Base-by-base conservation (phyloP, 1,140 invertebrate genomes). In the Drosophila punjabiensis region DNA sequence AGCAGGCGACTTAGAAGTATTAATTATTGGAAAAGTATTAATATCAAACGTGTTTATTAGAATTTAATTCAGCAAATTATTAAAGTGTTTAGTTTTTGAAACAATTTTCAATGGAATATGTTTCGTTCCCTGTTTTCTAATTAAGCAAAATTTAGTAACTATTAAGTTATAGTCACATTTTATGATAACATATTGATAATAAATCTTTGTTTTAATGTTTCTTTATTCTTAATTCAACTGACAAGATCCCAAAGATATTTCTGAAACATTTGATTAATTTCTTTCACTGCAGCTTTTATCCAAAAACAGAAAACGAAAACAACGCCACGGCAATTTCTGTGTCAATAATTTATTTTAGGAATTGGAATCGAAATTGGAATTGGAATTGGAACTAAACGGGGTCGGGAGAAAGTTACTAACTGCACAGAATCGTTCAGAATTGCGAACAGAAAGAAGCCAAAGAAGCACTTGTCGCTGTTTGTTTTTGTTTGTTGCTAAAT, bases 291-390 rank as follows among this genome's bases (percentile, higher is more conserved):
- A 14, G n/a, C 20, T 0, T 14, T 5, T 62, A 13, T 33, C 45
- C 39, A 64, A 48, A 65, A 16, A 35, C 30, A 37, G 50, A 33
- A 66, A 66, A 32, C 63, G 37, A 66, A 66, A 61, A 62, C 63
- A 66, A 39, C 37, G 58, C 52, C 81, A 45, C 71, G 33, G 77
- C 66, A 76, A 82, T 76, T 87, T 86, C 62, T 82, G 79, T 75
- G 82, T 82, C 82, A 86, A 85, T 85, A 86, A 79, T 79, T 85
- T 85, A 86, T 85, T 86, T 85, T 85, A 82, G 82, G 83, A 87
- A 82, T 85, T 52, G 74, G 55, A 62, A 62, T 85, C 52, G 74
- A 47, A 62, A 62, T 55, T 24, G 48, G 52, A 61, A 48, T 63
- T 24, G 70, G 61, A 55, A 53, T 61, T 28, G 67, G 52, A 58